A percentile compares a stretch with the other conserved stretches of the same genome.
phyloP scores from a whole-genome alignment of 1,140 invertebrate genomes.

The Drosophila cardini region DNA sequence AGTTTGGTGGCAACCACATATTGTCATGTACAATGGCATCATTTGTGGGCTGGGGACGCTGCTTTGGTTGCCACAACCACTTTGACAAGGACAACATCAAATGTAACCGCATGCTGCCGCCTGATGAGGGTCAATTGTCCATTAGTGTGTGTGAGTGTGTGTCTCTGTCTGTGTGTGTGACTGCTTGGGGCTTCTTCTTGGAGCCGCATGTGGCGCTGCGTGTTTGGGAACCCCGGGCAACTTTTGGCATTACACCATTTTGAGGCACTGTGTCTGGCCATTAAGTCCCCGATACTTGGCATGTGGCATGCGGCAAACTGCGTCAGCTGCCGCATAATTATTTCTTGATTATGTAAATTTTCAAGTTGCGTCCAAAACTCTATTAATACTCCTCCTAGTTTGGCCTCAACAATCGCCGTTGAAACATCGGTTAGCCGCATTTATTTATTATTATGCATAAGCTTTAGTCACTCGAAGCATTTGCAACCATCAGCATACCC shows the following conservation, averaged over 20 bases:
- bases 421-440: neutral
- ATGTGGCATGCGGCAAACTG: slow-evolving; percentile 23
- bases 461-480: slow-evolving; percentile 8
- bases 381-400: slow-evolving; percentile 51
- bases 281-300: slow-evolving; percentile 29
- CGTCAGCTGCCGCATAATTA: slow-evolving; percentile 76
- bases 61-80: slow-evolving; percentile 36
- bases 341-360: slow-evolving; percentile 81
- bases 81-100: slow-evolving; percentile 64
- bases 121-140: slow-evolving; percentile 83
- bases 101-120: slow-evolving; percentile 76
- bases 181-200: slow-evolving; percentile 31
- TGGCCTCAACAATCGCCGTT: neutral
- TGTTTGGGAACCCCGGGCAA: slow-evolving; percentile 35
- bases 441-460: slow-evolving; percentile 32
- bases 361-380: slow-evolving; percentile 44
- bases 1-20: slow-evolving; percentile 59
- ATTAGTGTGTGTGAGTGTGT: slow-evolving; percentile 56
- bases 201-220: slow-evolving; percentile 51
- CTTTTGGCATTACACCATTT: slow-evolving; percentile 65
- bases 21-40: slow-evolving; percentile 81
- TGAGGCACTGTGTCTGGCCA: slow-evolving; percentile 26
- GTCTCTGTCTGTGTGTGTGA: slow-evolving; percentile 26
- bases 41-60: slow-evolving; percentile 62
- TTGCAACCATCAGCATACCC: neutral